Evolutionary conservation across 2,888 invertebrate genomes (phyloP), one percentile per base, ranked within the genome.

Genomic region (Latrodectus hesperus): DNA sequence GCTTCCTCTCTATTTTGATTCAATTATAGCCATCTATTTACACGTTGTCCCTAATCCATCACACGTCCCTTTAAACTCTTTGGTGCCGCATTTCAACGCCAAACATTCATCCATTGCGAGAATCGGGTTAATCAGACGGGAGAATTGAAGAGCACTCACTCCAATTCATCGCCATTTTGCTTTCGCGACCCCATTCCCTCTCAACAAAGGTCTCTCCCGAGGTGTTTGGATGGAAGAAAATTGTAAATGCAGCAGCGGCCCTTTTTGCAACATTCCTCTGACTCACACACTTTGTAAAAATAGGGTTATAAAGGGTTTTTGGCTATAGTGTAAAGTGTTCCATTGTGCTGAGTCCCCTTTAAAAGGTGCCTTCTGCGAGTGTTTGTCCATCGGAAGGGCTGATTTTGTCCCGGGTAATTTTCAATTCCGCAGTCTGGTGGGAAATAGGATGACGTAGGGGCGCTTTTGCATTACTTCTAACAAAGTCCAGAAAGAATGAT

Each of bases 101-200:
- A 84, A 79, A 84, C 84, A 84, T 84, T 84, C 84, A 84, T 79
- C 79, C 38, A 68, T n/a, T 26, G 17, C 16, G 51, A 78, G 74
- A 60, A 84, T 79, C 78, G 60, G 73, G 79, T 84, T 84, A 84
- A 74, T 73, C 84, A 74, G 78, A 53, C 67, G 77, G 52, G 53
- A 68, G 73, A 52, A 78, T 72, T 78, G 84, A 77, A 84, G 77
- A 51, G 49, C 78, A 12, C 53, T 67, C 72, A 16, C 75, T 74
- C 16, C 65, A 79, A 70, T 70, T 76, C 70, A 76, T 68, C 60
- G 51, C 60, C 12, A 9, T 11, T 14, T 79, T 52, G 53, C 65
- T 64, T 76, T 65, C 49, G 49, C 64, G 17, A 38, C 17, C 67
- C 38, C 55, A 53, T 26, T 53, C 60, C 38, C 49, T 17, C 51